phyloP scores from a whole-genome alignment of 2,113 vertebrate species.

The Corvus cornix region DNA sequence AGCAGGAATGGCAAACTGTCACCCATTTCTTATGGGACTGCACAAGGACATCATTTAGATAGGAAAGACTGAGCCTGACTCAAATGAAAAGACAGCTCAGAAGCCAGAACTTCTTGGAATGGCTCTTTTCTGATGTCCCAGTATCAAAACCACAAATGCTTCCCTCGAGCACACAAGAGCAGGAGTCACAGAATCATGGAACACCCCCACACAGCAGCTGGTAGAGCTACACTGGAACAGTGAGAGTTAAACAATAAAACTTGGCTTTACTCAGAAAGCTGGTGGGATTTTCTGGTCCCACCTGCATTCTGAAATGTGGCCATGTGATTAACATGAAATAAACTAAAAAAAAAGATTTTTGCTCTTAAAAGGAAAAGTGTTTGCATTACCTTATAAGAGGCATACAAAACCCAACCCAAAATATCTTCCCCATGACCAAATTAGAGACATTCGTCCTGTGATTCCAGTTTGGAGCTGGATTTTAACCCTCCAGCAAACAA shows the following conservation, averaged over 20 bases:
- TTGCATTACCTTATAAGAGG: neutral
- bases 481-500: neutral
- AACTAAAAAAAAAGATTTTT: neutral
- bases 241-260: neutral
- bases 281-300: neutral
- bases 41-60: neutral
- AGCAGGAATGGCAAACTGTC: neutral
- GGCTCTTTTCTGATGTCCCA: neutral
- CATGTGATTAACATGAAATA: neutral
- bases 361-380: neutral
- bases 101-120: neutral
- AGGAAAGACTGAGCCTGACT: neutral
- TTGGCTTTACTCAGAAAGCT: neutral
- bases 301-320: neutral
- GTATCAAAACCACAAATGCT: accelerated
- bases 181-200: neutral
- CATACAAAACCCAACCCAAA: neutral
- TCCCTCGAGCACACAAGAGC: neutral
- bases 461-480: neutral
- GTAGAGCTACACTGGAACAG: neutral
- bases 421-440: neutral
- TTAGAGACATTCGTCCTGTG: neutral
- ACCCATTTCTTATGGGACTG: accelerated
- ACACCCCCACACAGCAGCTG: neutral
- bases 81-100: neutral